Base-by-base conservation (phyloP, 2,113 vertebrate genomes). In the Struthio camelus region DNA sequence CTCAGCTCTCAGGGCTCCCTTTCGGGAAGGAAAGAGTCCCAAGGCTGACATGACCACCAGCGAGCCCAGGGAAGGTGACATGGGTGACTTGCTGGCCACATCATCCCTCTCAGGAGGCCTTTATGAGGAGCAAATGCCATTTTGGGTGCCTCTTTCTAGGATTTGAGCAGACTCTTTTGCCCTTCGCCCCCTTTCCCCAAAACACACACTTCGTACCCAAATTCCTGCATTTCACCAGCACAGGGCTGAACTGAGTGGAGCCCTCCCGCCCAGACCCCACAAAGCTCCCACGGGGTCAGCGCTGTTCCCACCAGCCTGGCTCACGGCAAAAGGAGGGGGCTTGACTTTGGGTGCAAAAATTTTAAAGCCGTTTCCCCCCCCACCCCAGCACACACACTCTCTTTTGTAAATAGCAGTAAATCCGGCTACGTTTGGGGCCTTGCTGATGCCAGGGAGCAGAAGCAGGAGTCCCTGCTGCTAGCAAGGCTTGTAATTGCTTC, bases 241-340 rank as follows among this genome's bases (percentile, higher is more conserved):
- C 27, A 53, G 50, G 53, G 36, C 28, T 40, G 34, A 73, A 38
- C 16, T 15, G 27, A 30, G 44, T 30, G 54, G 9, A 42, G 85
- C 40, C 17, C 5, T 69, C 18, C 24, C 51, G 15, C 54, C 54
- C 18, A 2, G 13, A 6, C 38, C 10, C 15, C 53, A 36, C 51
- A 10, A 0, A 4, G 34, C 23, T 59, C 5, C 51, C 9, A 1
- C 0, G 3, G 2, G 4, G 4, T 9, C 6, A 90, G 32, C n/a
- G 14, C 25, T 92, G 66, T n/a, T 24, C 0, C 38, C 0, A 34
- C 34, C 64, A 38, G 27, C 64, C 32, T 75, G 36, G 36, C 56
- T 54, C 44, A 36, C 1, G 0, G 48, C 69, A 1, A 1, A 18
- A 23, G 11, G 6, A 51, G 23, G 27, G 36, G n/a, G 14, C 10